phyloP scores from a whole-genome alignment of 2,888 invertebrate genomes.

The Archips xylosteana region DNA sequence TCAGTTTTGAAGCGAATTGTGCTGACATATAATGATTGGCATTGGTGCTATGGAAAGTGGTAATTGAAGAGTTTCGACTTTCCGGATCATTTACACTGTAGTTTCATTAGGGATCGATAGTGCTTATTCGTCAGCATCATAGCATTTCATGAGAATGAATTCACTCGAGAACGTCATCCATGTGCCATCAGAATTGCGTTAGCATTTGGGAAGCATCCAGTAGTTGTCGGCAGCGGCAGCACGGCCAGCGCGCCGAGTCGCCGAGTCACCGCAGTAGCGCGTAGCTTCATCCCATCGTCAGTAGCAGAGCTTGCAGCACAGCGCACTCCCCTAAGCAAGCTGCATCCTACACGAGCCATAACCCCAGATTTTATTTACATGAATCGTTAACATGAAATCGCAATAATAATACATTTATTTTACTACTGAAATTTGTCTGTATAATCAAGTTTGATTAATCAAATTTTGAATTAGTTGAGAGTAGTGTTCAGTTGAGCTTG shows the following conservation, averaged over 20 bases:
- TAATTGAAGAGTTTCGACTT: constrained; percentile 44
- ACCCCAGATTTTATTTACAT: constrained; percentile 9
- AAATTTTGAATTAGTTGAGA: not conserved
- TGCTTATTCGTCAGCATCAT: constrained; percentile 69
- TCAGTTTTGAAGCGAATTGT: constrained; percentile 65
- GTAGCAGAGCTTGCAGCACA: constrained; percentile 75
- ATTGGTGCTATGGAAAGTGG: constrained; percentile 77
- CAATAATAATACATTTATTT: constrained; percentile 7
- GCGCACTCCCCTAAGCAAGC: constrained; percentile 75
- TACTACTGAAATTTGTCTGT: constrained; percentile 12
- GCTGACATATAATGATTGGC: constrained; percentile 70
- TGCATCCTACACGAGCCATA: constrained; percentile 47
- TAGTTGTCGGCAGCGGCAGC: constrained; percentile 15
- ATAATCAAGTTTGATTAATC: constrained; percentile 1
- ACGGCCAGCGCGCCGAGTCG: constrained; percentile 2
- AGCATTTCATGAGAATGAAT: constrained; percentile 55
- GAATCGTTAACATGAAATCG: not conserved
- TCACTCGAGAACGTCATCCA: constrained; percentile 64
- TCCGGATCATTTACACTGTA: constrained; percentile 56
- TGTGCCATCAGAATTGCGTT: constrained; percentile 70
- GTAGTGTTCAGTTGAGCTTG: constrained; percentile 37
- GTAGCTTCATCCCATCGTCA: constrained; percentile 51
- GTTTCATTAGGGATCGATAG: constrained; percentile 71
- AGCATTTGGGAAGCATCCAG: constrained; percentile 43
- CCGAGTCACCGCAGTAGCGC: constrained; percentile 34